Base-by-base conservation (phyloP, 2,888 invertebrate genomes). In the Tetramorium bicarinatum region DNA sequence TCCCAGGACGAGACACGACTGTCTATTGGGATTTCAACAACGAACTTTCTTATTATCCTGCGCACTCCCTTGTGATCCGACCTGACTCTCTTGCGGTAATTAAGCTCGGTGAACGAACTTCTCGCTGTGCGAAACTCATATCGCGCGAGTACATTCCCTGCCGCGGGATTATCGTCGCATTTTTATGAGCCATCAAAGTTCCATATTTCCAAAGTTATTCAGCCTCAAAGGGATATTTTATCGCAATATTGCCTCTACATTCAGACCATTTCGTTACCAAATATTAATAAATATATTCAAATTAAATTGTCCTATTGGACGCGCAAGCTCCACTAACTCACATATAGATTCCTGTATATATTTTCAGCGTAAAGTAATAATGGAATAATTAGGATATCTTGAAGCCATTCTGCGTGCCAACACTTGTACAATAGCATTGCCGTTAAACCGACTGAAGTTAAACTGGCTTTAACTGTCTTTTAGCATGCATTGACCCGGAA, bases 41-140 rank as follows among this genome's bases (percentile, higher is more conserved):
- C 21, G 21, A 77, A 77, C 25, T 80, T 80, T 79, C 69, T 69
- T 69, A 59, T 80, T 80, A 80, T 80, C 21, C 47, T 69, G 69
- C 25, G n/a, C 59, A 47, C 21, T 79, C 79, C 56, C 79, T 34
- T 59, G 71, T 49, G 71, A 80, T 71, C 59, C 38, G 47, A 49
- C 47, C 56, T 11, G 47, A 47, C 38, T 66, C 79, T 69, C 54
- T 69, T 69, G 47, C 71, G 47, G 21, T 80, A 79, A 79, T 79
- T 79, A 80, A 80, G 71, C 59, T 38, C 71, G 18, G 44, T 29
- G 21, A 71, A 59, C 47, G 59, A 71, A 71, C 79, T 80, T 69
- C 34, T 59, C 47, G 34, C 34, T 59, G 18, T 6, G 44, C 47
- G 21, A 67, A 21, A 21, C 59, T 69, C 59, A 59, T 71, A 67